Percentiles rank a stretch among this genome's conserved stretches.
Conservation (phyloP, 2,888 invertebrate species). For the Mantis religiosa region DNA sequence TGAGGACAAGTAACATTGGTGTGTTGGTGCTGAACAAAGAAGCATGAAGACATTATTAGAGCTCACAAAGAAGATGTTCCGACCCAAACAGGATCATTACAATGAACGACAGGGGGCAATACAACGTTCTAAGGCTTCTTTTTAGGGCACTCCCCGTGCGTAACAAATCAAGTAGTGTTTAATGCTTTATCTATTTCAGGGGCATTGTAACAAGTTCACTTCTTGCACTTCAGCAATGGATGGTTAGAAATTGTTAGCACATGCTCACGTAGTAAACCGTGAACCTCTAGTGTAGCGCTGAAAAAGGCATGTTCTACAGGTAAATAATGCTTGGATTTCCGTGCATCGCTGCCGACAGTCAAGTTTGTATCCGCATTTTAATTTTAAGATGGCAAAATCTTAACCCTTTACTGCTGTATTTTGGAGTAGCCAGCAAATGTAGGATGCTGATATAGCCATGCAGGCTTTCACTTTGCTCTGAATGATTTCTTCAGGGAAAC, state of each 20-base stretch:
- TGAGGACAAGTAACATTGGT: neutral
- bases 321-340: too few relatives aligned
- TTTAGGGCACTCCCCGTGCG: neutral
- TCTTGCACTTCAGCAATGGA: neutral
- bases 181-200: neutral
- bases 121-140: neutral
- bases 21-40: neutral
- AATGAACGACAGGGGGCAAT: slow-evolving; percentile 21
- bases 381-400: too few relatives aligned
- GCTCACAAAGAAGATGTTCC: slow-evolving; percentile 20
- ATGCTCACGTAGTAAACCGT: neutral
- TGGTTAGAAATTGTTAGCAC: neutral
- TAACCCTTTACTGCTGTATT: too few relatives aligned
- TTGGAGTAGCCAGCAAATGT: too few relatives aligned
- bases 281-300: neutral
- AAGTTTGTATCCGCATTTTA: too few relatives aligned
- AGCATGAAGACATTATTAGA: slow-evolving; percentile 25
- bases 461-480: too few relatives aligned
- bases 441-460: too few relatives aligned
- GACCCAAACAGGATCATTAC: slow-evolving; percentile 14
- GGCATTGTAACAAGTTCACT: neutral
- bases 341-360: too few relatives aligned
- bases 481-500: too few relatives aligned
- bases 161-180: neutral
- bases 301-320: too few relatives aligned